Base-by-base conservation (phyloP, 2,888 invertebrate genomes). In the Cepaea hortensis region DNA sequence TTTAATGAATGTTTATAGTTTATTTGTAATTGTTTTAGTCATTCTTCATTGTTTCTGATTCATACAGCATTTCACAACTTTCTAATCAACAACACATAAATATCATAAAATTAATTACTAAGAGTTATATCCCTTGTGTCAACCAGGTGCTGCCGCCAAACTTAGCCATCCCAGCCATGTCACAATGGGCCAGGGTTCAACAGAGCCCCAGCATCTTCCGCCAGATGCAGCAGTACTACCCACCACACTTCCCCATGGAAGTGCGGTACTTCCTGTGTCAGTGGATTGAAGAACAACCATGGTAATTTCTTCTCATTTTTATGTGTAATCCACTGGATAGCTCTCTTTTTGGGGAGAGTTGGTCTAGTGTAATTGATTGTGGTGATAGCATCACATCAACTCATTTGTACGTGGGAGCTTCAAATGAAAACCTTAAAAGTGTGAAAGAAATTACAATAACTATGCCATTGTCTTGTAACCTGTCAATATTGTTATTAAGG, bases 201-300 rank as follows among this genome's bases (percentile, higher is more conserved):
- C 85, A 89, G 82, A 89, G 91, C 9, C 97, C 96, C 48, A 97
- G 97, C 89, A 96, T 96, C 89, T 95, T 97, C 90, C 96, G 97
- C 91, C 96, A 97, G 95, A 97, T 98, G 88, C 96, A 97, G 84
- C 96, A 96, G 4, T 96, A 97, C 87, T 98, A 98, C 93, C 80
- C 72, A 62, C 85, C 84, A 0, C 97, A 97, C 88, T 98, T 98
- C 93, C 98, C 98, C 0, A 97, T 98, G 35, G 98, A 98, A 95
- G 97, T 98, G 23, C 96, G 98, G 18, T 97, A 98, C 93, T 97
- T 97, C 92, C 95, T 98, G 89, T 97, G 98, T 0, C 96, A 96
- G 90, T 98, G 98, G 97, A 97, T 99, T 89, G 98, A 99, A 94
- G 97, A 97, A 89, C 96, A 97, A 93, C 96, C 97, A 94, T 97